Conservation (phyloP, 2,113 vertebrate genomes). For the Anarrhichthys ocellatus region DNA sequence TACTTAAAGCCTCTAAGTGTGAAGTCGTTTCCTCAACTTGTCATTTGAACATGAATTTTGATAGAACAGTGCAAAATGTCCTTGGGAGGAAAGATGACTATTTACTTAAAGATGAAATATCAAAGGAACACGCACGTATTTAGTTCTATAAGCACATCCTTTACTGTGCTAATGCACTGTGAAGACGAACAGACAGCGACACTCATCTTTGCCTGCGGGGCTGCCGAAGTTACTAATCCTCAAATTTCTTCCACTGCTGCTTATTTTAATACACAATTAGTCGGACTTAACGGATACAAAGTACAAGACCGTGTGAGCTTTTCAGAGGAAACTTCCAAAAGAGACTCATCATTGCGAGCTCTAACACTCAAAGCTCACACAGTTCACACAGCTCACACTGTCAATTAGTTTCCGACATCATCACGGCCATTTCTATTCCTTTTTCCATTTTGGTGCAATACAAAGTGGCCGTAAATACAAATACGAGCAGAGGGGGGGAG, state of each 20-base stretch:
- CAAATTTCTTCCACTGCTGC: background rate
- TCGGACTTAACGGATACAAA: background rate
- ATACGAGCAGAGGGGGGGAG: background rate
- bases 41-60: constrained; percentile 8
- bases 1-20: constrained; percentile 7
- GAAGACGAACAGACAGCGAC: background rate
- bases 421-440: background rate
- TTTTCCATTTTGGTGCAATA: background rate
- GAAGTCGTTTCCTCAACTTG: background rate
- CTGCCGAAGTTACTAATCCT: background rate
- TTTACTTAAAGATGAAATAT: background rate
- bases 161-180: constrained; percentile 25
- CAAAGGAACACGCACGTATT: background rate
- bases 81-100: background rate
- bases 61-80: constrained; percentile 2
- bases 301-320: background rate
- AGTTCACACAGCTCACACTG: background rate
- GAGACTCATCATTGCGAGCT: background rate
- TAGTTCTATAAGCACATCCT: background rate
- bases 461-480: constrained; percentile 8
- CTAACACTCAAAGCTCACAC: background rate
- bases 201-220: background rate
- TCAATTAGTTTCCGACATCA: background rate
- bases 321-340: background rate
- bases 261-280: constrained; percentile 19